Percentiles rank a stretch among this genome's conserved stretches.
Evolutionary conservation across 2,113 vertebrate species (phyloP).

Genomic region (Terrapene triunguis): DNA sequence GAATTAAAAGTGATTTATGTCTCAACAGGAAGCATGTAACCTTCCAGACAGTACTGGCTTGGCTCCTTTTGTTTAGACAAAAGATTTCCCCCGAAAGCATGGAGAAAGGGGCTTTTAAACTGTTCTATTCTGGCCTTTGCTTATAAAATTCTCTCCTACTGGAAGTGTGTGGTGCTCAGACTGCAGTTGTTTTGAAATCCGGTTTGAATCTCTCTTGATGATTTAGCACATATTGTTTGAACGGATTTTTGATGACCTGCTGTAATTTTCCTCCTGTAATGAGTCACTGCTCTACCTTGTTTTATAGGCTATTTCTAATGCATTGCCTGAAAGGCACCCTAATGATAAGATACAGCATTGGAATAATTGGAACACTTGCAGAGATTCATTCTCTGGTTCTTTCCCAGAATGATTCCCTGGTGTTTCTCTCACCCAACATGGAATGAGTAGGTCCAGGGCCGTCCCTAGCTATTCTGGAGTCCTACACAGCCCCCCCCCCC

Average conservation of each 20-base stretch:
- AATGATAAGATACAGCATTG: not conserved
- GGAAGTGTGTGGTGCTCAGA: not conserved
- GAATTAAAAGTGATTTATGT: constrained; percentile 56
- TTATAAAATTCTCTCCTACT: not conserved
- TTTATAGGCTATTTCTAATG: not conserved
- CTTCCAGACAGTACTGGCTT: constrained; percentile 47
- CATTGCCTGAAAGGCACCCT: accelerated
- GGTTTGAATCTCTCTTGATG: not conserved
- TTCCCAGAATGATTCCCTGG: not conserved
- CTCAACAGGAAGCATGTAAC: constrained; percentile 27
- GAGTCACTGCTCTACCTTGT: not conserved
- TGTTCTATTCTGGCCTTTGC: constrained; percentile 13
- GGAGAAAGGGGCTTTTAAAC: not conserved
- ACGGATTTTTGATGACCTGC: not conserved
- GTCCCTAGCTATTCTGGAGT: too few relatives aligned
- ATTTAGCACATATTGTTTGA: not conserved
- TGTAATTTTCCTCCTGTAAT: not conserved
- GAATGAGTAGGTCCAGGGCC: not conserved
- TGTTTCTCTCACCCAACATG: not conserved
- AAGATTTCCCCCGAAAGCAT: constrained; percentile 51
- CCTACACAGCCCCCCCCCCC: too few relatives aligned
- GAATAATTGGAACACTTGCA: not conserved
- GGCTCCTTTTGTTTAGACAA: constrained; percentile 60
- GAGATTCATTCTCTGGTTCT: not conserved
- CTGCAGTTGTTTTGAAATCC: not conserved